Percentiles rank a stretch among this genome's conserved stretches.
Conservation (phyloP, 2,113 vertebrate species). For the Recurvirostra avosetta region DNA sequence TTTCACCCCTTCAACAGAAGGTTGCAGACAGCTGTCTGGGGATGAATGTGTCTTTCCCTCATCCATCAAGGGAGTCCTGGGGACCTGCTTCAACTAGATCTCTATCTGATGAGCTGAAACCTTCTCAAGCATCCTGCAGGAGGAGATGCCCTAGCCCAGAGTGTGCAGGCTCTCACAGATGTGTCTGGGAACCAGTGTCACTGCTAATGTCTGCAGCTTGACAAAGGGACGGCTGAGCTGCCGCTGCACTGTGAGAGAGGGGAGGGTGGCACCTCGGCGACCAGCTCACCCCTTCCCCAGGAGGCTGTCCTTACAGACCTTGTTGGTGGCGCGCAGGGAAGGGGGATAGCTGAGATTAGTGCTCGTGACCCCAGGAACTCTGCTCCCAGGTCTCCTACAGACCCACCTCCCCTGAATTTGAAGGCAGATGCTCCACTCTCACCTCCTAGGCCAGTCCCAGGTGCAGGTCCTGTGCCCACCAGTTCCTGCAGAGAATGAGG, state of each 20-base stretch:
- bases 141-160: background rate
- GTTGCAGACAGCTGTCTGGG: background rate
- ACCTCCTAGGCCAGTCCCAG: background rate
- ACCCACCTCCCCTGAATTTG: background rate
- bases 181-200: background rate
- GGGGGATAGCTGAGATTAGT: background rate
- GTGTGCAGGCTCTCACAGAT: too few species aligned
- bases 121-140: background rate
- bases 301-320: background rate
- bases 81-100: background rate
- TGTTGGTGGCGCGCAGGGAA: background rate
- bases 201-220: background rate
- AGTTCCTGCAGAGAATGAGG: background rate
- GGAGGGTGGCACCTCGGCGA: background rate
- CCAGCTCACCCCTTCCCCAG: background rate
- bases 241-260: background rate
- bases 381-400: background rate
- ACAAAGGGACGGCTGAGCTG: background rate
- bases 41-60: background rate
- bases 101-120: background rate
- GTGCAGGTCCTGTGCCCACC: background rate
- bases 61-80: background rate
- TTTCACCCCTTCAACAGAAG: background rate
- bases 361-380: background rate
- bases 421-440: background rate